Base-by-base conservation (phyloP, 2,797 vertebrate genomes). In the Enteromius anoplus region DNA sequence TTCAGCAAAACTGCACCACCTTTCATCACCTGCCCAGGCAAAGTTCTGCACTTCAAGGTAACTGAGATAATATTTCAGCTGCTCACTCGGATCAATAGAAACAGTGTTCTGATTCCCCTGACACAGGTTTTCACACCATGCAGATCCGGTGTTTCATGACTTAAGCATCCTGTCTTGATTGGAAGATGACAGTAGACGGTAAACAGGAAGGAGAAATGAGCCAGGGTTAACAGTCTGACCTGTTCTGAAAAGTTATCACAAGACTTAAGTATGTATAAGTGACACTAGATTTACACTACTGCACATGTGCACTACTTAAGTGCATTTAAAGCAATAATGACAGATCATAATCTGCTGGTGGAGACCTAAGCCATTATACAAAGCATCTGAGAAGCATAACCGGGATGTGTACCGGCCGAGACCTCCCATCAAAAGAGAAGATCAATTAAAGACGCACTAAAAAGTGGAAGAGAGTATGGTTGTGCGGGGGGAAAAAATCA, bases 81-180 rank as follows among this genome's bases (percentile, higher is more conserved):
- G 21, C 62, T 80, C 6, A 19, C 77, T 85, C 26, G 78, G 92
- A 93, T 95, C 93, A 91, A 95, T 94, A 92, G 88, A 92, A 89
- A 92, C 89, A 88, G 83, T 94, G 94, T 95, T 94, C 90, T 87
- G 84, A 90, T 93, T 93, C 91, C 92, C 92, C 92, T 95, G 93
- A 94, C 94, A 94, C 89, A 92, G 92, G 92, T 94, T 94, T 94
- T 92, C 89, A 89, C 91, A 11, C 85, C 81, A 60, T 79, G 14
- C 84, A 88, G 85, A 90, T 92, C 92, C 89, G 89, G 90, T 87
- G 64, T 84, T 90, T 89, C 92, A 86, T 88, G 88, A 93, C 81
- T 89, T 91, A 89, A 89, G 85, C 87, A 82, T 89, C 84, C 47
- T 78, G 77, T 81, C 86, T 86, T 90, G 89, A 92, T 92, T 91